Evolutionary conservation across 2,888 invertebrate genomes (phyloP).

Genomic region (Noctua comes): DNA sequence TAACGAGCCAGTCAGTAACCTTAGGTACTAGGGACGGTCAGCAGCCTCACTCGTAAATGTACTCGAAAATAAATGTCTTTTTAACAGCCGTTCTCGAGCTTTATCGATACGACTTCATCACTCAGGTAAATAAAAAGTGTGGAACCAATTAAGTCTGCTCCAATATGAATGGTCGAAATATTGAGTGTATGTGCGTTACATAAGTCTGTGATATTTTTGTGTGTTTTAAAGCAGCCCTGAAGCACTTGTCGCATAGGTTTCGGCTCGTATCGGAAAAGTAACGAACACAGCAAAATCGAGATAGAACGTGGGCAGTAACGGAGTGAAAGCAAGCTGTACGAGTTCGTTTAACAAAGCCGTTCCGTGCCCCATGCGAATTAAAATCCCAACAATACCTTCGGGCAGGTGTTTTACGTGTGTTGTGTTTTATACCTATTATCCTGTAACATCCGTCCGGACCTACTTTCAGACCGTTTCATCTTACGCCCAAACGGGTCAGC

Average conservation of each 20-base stretch:
- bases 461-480: constrained; percentile 88
- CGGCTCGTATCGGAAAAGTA: constrained; percentile 22
- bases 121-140: constrained; percentile 28
- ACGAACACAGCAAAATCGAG: constrained; percentile 45
- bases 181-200: background rate
- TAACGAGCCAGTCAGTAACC: constrained; percentile 31
- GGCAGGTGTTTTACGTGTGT: constrained; percentile 85
- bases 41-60: constrained; percentile 31
- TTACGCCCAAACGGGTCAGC: constrained; percentile 88
- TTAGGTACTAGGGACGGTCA: constrained; percentile 2
- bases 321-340: constrained; percentile 50
- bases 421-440: constrained; percentile 85
- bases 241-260: background rate
- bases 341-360: constrained; percentile 69
- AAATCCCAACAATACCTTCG: constrained; percentile 78
- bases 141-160: constrained; percentile 10
- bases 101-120: constrained; percentile 43
- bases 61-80: constrained; percentile 40
- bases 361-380: constrained; percentile 74
- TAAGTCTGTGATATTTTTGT: background rate
- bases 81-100: constrained; percentile 26
- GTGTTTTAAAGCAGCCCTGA: background rate
- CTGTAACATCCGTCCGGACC: constrained; percentile 82
- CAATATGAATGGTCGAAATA: constrained; percentile 12
- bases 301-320: constrained; percentile 27